Evolutionary conservation across 2,888 invertebrate genomes (phyloP).

Genomic region (Listrodromus nycthemerus): DNA sequence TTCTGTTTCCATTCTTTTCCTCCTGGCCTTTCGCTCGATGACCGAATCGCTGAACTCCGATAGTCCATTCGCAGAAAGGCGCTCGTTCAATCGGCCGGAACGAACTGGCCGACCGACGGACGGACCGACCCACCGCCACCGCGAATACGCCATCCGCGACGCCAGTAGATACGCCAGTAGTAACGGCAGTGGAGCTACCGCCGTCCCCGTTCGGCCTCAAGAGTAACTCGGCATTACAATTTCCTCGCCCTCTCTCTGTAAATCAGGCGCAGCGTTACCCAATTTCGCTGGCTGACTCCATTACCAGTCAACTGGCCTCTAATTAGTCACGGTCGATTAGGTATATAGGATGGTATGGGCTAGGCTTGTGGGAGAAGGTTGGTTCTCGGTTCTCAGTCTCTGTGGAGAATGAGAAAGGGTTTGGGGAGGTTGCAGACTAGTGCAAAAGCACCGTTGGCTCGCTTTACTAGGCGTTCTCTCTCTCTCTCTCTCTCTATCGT

Average conservation of each 20-base stretch:
- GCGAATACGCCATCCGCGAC: slow-evolving; percentile 46
- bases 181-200: slow-evolving; percentile 36
- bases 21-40: slow-evolving; percentile 56
- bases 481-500: slow-evolving; percentile 50
- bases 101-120: slow-evolving; percentile 56
- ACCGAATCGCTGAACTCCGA: slow-evolving; percentile 58
- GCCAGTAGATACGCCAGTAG: slow-evolving; percentile 48
- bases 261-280: slow-evolving; percentile 80
- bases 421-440: slow-evolving; percentile 39
- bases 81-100: slow-evolving; percentile 55
- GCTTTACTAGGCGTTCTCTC: slow-evolving; percentile 52
- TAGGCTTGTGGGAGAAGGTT: slow-evolving; percentile 63
- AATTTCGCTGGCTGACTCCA: slow-evolving; percentile 79
- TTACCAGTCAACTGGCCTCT: slow-evolving; percentile 81
- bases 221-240: slow-evolving; percentile 71
- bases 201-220: slow-evolving; percentile 55
- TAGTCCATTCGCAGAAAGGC: slow-evolving; percentile 46
- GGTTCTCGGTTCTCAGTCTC: slow-evolving; percentile 60
- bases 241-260: slow-evolving; percentile 72
- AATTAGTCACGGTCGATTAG: slow-evolving; percentile 83
- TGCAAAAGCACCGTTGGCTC: slow-evolving; percentile 37
- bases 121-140: slow-evolving; percentile 39
- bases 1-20: slow-evolving; percentile 38
- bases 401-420: slow-evolving; percentile 57
- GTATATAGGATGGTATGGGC: slow-evolving; percentile 69